Base-by-base conservation (phyloP, 2,888 invertebrate genomes). In the Ormyrus labotus region DNA sequence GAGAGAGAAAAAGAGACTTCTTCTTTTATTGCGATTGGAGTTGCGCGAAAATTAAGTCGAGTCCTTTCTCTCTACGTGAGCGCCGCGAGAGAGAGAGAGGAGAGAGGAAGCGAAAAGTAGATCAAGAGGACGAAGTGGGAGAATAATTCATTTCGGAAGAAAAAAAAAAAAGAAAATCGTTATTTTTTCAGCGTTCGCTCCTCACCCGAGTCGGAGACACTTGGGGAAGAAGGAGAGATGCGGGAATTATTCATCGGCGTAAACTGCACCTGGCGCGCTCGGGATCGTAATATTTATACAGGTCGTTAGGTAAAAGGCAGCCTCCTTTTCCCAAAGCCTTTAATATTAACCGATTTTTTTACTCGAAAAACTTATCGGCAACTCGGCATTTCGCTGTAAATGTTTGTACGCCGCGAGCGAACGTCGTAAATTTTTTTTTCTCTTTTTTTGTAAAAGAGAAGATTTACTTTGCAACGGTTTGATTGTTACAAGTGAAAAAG, bases 111-210 rank as follows among this genome's bases (percentile, higher is more conserved):
- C n/a, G n/a, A 45, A 70, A 64, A 70, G n/a, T 77, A 48, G 68
- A 64, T 61, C 64, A 50, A n/a, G 70, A 50, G 60, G 50, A 9
- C 3, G 11, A 13, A 57, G 51, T 8, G 45, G n/a, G 47, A 13
- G 11, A 63, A 69, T 75, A 75, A 75, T 61, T 61, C 61, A 76
- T 50, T 53, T 70, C 34, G 50, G 13, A 11, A 63, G 58, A 68
- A 13, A n/a, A 65, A n/a, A 65, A n/a, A 50, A 50, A 50, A 19
- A 6, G 60, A 45, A 60, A 60, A 51, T 67, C 11, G 45, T 57
- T 48, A 34, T 58, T 55, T 57, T 65, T 50, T 8, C 9, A 4
- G 50, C 11, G n/a, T 53, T n/a, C 34, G 45, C 64, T 5, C 4
- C 53, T 0, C 7, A 10, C 48, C 5, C n/a, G 47, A 34, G 34